These are phyloP conservation scores for Vanessa tameamea DNA, from an alignment of 1,140 invertebrate species.

Conservation along the genomic window DNA sequence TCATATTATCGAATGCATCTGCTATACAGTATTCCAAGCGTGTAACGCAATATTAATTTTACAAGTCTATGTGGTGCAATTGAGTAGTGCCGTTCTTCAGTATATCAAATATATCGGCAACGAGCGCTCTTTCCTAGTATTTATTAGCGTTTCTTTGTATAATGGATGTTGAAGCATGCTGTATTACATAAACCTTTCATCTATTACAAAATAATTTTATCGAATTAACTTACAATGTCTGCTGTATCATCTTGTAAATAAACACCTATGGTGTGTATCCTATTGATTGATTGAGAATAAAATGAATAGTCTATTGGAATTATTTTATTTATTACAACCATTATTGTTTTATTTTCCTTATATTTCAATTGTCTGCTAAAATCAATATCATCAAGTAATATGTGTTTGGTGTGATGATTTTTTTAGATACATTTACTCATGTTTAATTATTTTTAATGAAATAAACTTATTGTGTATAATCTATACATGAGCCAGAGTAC, in stretches of 20 bases:
- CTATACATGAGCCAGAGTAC: no score
- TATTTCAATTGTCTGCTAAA: neutral
- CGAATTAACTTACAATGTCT: constrained; percentile 44
- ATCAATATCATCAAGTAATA: neutral
- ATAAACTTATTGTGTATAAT: no score
- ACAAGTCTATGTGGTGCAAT: constrained; percentile 15
- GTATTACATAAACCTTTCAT: neutral
- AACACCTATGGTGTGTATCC: constrained; percentile 69
- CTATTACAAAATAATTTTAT: constrained; percentile 18
- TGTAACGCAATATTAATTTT: constrained; percentile 23
- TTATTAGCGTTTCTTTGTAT: constrained; percentile 20
- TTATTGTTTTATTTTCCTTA: neutral
- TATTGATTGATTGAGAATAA: constrained; percentile 77
- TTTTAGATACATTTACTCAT: no score
- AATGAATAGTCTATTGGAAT: constrained; percentile 76
- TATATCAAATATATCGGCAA: constrained; percentile 26
- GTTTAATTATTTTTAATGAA: no score
- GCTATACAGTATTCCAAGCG: constrained; percentile 37
- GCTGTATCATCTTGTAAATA: constrained; percentile 73
- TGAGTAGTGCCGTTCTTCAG: neutral
- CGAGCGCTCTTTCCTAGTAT: constrained; percentile 17
- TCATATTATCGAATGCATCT: constrained; percentile 34
- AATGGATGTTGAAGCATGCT: neutral
- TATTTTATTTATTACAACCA: constrained; percentile 54
- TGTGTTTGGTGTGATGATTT: neutral